Evolutionary conservation across 2,888 invertebrate genomes (phyloP).

Genomic region (Frankliniella intonsa): DNA sequence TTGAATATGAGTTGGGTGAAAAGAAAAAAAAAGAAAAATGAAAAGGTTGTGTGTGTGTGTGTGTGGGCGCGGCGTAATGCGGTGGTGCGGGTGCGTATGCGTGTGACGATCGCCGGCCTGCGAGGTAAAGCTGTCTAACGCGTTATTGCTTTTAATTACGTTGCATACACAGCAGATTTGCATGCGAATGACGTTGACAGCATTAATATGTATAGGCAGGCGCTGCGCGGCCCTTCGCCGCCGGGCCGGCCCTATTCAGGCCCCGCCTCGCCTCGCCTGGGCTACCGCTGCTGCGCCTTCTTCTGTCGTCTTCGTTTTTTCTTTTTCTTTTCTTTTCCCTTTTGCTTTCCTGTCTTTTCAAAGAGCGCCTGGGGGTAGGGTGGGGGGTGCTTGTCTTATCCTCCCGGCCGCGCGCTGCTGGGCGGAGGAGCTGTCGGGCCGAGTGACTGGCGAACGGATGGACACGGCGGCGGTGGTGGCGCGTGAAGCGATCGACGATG

Average conservation of each 20-base stretch:
- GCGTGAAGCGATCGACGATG: too few relatives aligned
- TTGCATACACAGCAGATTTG: constrained; percentile 6
- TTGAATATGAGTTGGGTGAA: too few relatives aligned
- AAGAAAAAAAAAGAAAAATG: too few relatives aligned
- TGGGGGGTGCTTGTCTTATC: too few relatives aligned
- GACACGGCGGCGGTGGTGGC: too few relatives aligned
- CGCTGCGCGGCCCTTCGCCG: background rate
- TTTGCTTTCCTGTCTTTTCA: background rate
- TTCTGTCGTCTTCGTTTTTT: background rate
- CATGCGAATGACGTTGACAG: constrained; percentile 22
- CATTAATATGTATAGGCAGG: constrained; percentile 23
- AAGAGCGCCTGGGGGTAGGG: background rate
- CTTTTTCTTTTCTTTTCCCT: background rate
- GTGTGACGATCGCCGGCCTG: background rate
- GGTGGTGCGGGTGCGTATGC: too few relatives aligned
- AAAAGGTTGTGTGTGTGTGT: too few relatives aligned
- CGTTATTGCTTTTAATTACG: constrained; percentile 22
- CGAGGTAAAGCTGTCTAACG: background rate
- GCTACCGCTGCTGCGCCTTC: background rate
- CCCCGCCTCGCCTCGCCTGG: background rate
- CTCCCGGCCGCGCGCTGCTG: too few relatives aligned
- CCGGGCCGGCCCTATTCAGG: background rate
- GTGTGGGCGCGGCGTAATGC: too few relatives aligned
- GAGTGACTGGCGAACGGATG: too few relatives aligned
- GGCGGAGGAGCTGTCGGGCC: too few relatives aligned